Base-by-base conservation (phyloP, 2,113 vertebrate genomes). In the Prionailurus bengalensis region DNA sequence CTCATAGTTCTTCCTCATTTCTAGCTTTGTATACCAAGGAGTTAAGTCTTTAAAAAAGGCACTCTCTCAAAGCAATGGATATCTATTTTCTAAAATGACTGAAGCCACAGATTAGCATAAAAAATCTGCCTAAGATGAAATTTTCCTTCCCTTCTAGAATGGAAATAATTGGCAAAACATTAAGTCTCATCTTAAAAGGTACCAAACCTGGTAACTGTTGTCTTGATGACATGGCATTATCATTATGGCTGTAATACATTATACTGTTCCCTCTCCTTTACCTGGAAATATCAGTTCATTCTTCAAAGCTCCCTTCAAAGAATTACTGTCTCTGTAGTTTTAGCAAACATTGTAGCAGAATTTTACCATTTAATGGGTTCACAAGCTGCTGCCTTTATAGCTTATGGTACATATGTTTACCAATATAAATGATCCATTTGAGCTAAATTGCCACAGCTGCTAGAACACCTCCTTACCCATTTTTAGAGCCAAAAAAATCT, bases 331-430 rank as follows among this genome's bases (percentile, higher is more conserved):
- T 94, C 25, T 51, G n/a, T 96, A 88, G 61, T 88, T 96, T 88
- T 81, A 93, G 85, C 31, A 81, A 96, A 76, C 81, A 76, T 1
- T 80, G 55, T 96, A 84, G 63, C 3, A 83, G 48, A 88, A 58
- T 92, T 87, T 79, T 4, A 36, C 27, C 36, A 91, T 88, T 83
- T 78, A 93, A 78, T 78, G 71, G 58, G 17, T 96, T 94, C 29
- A 36, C 51, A 96, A 93, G 58, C 76, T 93, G 61, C 25, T 80
- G 33, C 51, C 66, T 93, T 88, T 95, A 91, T 73, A 80, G 74
- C 21, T 91, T 85, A 78, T 91, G 76, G 85, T 91, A 91, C 80
- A 91, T 87, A 89, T 94, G 94, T 89, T 95, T 95, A 89, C 81
- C 78, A 89, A 48, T 85, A 94, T 89, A 85, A 97, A 91, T 81